Evolutionary conservation across 2,888 invertebrate species (phyloP), one percentile per base, ranked within the genome.

Genomic region (Apocheima hispidaria): DNA sequence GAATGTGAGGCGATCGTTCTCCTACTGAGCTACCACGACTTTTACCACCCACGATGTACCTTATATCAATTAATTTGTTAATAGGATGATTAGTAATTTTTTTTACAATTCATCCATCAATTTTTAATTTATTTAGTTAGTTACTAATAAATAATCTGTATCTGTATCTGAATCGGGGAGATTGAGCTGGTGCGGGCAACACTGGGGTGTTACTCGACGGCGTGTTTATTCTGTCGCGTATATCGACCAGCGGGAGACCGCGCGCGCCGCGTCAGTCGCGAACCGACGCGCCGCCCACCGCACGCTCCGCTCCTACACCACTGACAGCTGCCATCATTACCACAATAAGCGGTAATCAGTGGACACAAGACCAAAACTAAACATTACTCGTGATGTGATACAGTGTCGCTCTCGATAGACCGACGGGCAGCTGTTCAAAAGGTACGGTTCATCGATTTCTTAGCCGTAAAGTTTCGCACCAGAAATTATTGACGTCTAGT

Each of bases 141-240:
- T n/a, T n/a, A n/a, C n/a, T n/a, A n/a, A n/a, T n/a, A n/a, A n/a
- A n/a, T n/a, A n/a, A n/a, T n/a, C n/a, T n/a, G n/a, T n/a, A n/a
- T n/a, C n/a, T n/a, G n/a, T n/a, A 18, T 1, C 12, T 12, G n/a
- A 4, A 14, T 36, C 36, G 60, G 65, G 65, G 68, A 53, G 62
- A 56, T 60, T 66, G 60, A 51, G 60, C 61, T 60, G 73, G 71
- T 66, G 77, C 80, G 85, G 86, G 89, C 84, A 89, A 87, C 84
- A 84, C 77, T 73, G 23, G 61, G 81, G 74, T 51, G 79, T 78
- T 82, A 79, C 81, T 77, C 78, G 26, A 88, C 88, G 87, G 85
- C 80, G 86, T 92, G 92, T 92, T 92, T 91, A 89, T 91, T 90
- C 92, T 90, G 86, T 84, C 88, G 83, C 88, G 88, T 87, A 84